Evolutionary conservation across 2,797 vertebrate species (phyloP).

Genomic region (Lepilemur ruficaudatus): DNA sequence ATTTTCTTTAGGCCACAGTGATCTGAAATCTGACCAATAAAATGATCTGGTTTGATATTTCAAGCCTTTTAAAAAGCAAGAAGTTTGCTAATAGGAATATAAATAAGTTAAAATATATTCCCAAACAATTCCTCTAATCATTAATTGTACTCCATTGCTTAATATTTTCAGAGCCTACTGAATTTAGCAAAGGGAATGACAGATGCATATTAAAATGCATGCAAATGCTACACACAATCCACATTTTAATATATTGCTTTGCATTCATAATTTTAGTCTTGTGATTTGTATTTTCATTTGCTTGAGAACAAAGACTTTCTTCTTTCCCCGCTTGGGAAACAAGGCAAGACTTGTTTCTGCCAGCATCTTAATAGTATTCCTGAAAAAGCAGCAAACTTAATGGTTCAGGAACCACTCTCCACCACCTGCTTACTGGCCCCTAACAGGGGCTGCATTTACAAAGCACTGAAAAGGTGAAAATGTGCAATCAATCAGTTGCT

Average conservation of each 20-base stretch:
- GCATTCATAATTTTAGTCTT: slow-evolving; percentile 69
- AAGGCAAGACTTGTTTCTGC: slow-evolving; percentile 66
- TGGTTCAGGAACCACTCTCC: slow-evolving; percentile 10
- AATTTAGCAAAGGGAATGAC: slow-evolving; percentile 51
- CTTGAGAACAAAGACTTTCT: slow-evolving; percentile 76
- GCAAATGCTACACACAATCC: slow-evolving; percentile 57
- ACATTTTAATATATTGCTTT: slow-evolving; percentile 74
- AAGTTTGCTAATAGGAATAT: background rate
- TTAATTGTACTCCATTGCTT: slow-evolving; percentile 45
- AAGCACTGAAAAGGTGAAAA: slow-evolving; percentile 61
- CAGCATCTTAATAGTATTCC: slow-evolving; percentile 48
- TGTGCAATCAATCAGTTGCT: slow-evolving; percentile 21
- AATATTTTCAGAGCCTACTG: slow-evolving; percentile 52
- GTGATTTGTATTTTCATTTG: slow-evolving; percentile 76
- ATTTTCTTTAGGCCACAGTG: background rate
- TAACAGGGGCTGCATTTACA: slow-evolving; percentile 6
- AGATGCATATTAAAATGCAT: slow-evolving; percentile 71
- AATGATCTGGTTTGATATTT: slow-evolving; percentile 4
- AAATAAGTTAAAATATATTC: slow-evolving; percentile 27
- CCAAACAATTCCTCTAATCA: slow-evolving; percentile 36
- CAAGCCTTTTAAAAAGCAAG: background rate
- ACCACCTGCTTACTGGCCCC: slow-evolving; percentile 31
- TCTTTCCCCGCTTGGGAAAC: slow-evolving; percentile 62
- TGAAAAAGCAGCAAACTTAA: slow-evolving; percentile 51
- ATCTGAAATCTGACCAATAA: slow-evolving; percentile 1